phyloP scores from a whole-genome alignment of 2,113 vertebrate species.

The Phrynosoma blainvillii region DNA sequence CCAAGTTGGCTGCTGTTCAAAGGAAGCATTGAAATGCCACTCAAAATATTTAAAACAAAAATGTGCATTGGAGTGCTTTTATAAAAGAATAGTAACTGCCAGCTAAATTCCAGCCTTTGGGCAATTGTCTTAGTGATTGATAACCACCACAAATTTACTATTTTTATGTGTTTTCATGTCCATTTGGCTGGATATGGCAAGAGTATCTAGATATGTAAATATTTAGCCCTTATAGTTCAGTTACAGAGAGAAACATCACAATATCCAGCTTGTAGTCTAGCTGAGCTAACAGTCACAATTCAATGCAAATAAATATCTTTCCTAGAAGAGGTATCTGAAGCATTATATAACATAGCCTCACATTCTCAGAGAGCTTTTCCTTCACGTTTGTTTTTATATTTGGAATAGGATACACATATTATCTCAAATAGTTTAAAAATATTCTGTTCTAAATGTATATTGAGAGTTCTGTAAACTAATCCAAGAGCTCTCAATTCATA shows the following conservation, averaged over 20 bases:
- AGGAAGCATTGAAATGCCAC: background rate
- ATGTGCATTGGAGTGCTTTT: background rate
- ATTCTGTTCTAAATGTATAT: background rate
- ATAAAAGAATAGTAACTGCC: background rate
- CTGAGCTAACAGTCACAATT: background rate
- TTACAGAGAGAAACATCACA: background rate
- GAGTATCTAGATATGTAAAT: background rate
- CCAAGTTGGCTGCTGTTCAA: background rate
- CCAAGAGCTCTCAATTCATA: background rate
- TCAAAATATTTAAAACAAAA: constrained; percentile 34
- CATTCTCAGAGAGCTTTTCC: background rate
- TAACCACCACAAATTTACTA: background rate
- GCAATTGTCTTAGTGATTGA: background rate
- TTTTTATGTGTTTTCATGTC: background rate
- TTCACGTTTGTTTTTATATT: background rate
- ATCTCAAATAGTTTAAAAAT: background rate
- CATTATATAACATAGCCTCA: rapidly evolving
- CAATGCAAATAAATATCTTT: background rate
- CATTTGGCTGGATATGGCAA: background rate
- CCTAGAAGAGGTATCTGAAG: background rate
- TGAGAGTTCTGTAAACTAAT: background rate
- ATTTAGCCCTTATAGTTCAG: background rate
- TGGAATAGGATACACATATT: background rate
- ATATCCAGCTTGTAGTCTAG: background rate
- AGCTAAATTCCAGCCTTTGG: background rate